Base-by-base conservation (phyloP, 2,888 invertebrate genomes). In the Heliothis peltigera region DNA sequence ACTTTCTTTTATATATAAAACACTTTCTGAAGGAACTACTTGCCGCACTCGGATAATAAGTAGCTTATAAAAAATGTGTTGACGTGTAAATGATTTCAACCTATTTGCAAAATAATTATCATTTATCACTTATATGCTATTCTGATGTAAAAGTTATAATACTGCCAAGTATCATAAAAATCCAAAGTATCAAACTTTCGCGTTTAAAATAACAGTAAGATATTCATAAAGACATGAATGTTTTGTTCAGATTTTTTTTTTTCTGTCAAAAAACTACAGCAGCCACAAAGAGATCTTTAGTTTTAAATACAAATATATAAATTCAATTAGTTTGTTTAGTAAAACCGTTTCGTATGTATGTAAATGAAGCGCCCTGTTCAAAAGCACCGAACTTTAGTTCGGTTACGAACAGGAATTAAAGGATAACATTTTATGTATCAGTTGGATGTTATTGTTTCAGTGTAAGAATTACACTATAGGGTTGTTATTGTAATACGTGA, bases 311-410 rank as follows among this genome's bases (percentile, higher is more conserved):
- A 52, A 46, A 70, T 21, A 58, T 55, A 56, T 64, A 35, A 51
- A 58, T 55, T 55, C 53, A 56, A 71, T 75, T 55, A 56, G 53
- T 64, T 64, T 32, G 57, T 58, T 63, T 44, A 47, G 48, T 56
- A 42, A 57, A 67, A 54, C 15, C 22, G 60, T 55, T 76, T 74
- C 42, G 17, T 60, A 74, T 77, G 70, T 53, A 64, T 77, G 70
- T 53, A 64, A 76, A 76, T 76, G 55, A 39, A 39, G 51, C 10
- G 15, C 4, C 52, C n/a, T n/a, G 48, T 59, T 35, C 42, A 66
- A 53, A 51, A 70, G 49, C 47, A 54, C 46, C 22, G 3, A 61
- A 61, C 39, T 58, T 44, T 47, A 48, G 58, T 44, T 54, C 21
- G 22, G 28, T 47, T 28, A 39, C 55, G 35, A 56, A 53, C 39